A percentile compares a stretch with the other conserved stretches of the same genome.
phyloP scores from a whole-genome alignment of 1,140 invertebrate genomes.

The Trichonephila inaurata region DNA sequence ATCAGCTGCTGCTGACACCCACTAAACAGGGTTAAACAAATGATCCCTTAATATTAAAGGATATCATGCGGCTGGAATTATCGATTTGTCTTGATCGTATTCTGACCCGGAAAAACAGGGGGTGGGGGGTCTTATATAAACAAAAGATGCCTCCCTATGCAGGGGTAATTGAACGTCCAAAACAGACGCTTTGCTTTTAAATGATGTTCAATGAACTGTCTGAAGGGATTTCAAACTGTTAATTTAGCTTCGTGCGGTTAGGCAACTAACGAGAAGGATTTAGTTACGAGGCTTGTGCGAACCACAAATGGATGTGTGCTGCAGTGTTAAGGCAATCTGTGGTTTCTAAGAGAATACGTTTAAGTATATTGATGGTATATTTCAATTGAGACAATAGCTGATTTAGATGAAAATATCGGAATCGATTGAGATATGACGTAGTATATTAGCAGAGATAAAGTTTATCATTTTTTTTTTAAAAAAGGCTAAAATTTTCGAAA shows the following conservation, averaged over 20 bases:
- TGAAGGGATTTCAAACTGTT: conserved; percentile 10
- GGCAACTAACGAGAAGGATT: background rate
- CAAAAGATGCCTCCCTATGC: background rate
- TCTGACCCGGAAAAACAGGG: conserved; percentile 14
- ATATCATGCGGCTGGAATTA: conserved; percentile 8
- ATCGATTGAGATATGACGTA: no score
- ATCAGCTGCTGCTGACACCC: conserved; percentile 54
- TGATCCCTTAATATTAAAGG: conserved; percentile 60
- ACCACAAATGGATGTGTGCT: no score
- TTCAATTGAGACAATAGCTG: background rate
- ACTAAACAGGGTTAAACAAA: conserved; percentile 57
- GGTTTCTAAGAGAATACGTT: no score
- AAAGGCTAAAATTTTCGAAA: no score
- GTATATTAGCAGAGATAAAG: no score
- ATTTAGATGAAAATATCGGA: no score
- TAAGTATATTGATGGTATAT: background rate
- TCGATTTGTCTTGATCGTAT: conserved; percentile 49
- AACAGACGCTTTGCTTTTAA: background rate
- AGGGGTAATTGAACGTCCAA: conserved; percentile 47
- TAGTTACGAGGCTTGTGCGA: no score
- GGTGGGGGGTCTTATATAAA: conserved; percentile 31
- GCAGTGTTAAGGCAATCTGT: no score
- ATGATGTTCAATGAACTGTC: conserved; percentile 7
- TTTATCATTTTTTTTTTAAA: no score
- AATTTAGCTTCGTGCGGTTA: background rate